Evolutionary conservation across 2,888 invertebrate species (phyloP), one percentile per base, ranked within the genome.

Genomic region (Prenolepis imparis): DNA sequence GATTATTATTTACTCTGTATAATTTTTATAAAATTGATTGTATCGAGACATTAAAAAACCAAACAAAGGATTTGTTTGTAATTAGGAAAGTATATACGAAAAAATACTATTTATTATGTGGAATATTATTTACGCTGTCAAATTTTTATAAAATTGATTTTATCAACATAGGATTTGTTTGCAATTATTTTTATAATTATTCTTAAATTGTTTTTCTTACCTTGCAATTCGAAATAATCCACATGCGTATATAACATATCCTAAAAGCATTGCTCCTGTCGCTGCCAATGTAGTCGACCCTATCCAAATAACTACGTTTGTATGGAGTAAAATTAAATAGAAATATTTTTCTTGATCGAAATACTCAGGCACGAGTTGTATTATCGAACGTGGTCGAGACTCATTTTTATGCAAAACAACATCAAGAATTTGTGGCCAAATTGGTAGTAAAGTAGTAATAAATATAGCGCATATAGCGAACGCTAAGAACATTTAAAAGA

Each of bases 141-240:
- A 39, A 11, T 11, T 68, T 28, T 5, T 28, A 6, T 3, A 18
- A 48, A 48, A 68, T 21, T 64, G 18, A 68, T 21, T 64, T 9
- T 41, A 36, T 11, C 21, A 39, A 39, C 11, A 72, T 18, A n/a
- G 11, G 18, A 39, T 18, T 28, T 59, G 3, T 55, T 39, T 41
- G 0, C 8, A 59, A n/a, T 0, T 0, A 57, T 24, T n/a, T 28
- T 59, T 0, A 5, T 39, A 18, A 44, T 59, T 44, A n/a, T n/a
- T 32, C 9, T 1, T n/a, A 73, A 3, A 48, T 32, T 74, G 15
- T n/a, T 74, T 15, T 63, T 9, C 39, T 75, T 5, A 77, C 77
- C 67, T 57, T n/a, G 66, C 52, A n/a, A 77, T 57, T 55, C 36
- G 39, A 21, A 77, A 67, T 39, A 77, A 15, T 77, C 55, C 77